Evolutionary conservation across 2,888 invertebrate genomes (phyloP).

Genomic region (Cosmia trapezina): DNA sequence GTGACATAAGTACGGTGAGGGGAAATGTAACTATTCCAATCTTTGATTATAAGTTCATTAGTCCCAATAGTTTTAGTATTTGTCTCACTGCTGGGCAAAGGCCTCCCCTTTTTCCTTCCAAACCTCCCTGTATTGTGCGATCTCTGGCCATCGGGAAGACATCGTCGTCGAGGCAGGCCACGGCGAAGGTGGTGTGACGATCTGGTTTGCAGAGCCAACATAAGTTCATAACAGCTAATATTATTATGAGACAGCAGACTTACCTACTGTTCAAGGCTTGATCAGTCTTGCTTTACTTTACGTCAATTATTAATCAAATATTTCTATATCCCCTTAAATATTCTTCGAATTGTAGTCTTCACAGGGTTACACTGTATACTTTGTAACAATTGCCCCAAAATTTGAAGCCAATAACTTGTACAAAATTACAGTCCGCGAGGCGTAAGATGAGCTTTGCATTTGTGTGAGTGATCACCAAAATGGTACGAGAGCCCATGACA

Average conservation of each 20-base stretch:
- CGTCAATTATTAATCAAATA: conserved; percentile 33
- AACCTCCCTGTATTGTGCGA: too few relatives aligned
- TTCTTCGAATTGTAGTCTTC: conserved; percentile 31
- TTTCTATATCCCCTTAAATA: conserved; percentile 42
- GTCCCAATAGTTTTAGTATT: too few relatives aligned
- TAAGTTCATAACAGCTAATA: background rate
- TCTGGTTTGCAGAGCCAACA: too few relatives aligned
- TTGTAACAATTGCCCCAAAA: conserved; percentile 56
- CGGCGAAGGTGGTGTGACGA: too few relatives aligned
- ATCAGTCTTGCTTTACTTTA: background rate
- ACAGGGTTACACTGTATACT: conserved; percentile 58
- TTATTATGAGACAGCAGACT: background rate
- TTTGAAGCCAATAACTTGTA: conserved; percentile 38
- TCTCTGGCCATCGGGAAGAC: too few relatives aligned
- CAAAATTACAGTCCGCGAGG: too few relatives aligned
- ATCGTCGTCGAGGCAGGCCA: too few relatives aligned
- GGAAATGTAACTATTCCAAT: background rate
- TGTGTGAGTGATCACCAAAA: too few relatives aligned
- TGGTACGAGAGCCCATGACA: too few relatives aligned
- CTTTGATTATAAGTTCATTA: background rate
- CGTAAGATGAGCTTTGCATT: too few relatives aligned
- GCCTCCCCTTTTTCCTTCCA: too few relatives aligned
- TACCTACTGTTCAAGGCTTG: background rate
- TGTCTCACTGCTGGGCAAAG: too few relatives aligned
- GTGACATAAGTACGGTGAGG: background rate